phyloP scores from a whole-genome alignment of 2,113 vertebrate species.

The Pelobates fuscus region DNA sequence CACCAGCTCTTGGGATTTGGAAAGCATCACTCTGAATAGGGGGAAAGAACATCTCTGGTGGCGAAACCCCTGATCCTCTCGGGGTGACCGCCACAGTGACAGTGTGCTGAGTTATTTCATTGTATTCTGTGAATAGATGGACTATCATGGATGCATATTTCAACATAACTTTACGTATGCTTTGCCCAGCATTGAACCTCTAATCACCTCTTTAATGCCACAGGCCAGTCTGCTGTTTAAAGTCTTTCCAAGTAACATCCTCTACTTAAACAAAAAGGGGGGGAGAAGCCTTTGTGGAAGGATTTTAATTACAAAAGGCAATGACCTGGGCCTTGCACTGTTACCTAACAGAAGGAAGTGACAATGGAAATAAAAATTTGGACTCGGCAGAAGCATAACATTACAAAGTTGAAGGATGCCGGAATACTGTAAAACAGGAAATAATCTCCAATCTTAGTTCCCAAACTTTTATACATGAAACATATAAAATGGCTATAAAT shows the following conservation, averaged over 20 bases:
- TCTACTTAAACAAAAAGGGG: not conserved
- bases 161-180: too few relatives aligned
- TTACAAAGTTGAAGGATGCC: not conserved
- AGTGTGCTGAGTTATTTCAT: too few relatives aligned
- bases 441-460: not conserved
- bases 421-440: not conserved
- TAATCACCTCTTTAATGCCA: not conserved
- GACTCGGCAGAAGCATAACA: not conserved
- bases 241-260: constrained; percentile 2
- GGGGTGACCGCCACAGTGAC: too few relatives aligned
- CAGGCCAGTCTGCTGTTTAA: not conserved
- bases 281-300: not conserved
- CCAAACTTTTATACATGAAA: not conserved
- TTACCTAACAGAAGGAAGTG: constrained; percentile 17
- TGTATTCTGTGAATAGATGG: too few relatives aligned
- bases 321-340: not conserved
- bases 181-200: not conserved
- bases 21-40: too few relatives aligned
- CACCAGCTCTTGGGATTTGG: too few relatives aligned
- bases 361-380: constrained; percentile 21
- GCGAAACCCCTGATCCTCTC: too few relatives aligned
- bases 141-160: too few relatives aligned
- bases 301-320: not conserved
- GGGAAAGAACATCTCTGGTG: too few relatives aligned
- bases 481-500: not conserved